Conservation (phyloP, 2,888 invertebrate genomes). For the Drosophila setosimentum region DNA sequence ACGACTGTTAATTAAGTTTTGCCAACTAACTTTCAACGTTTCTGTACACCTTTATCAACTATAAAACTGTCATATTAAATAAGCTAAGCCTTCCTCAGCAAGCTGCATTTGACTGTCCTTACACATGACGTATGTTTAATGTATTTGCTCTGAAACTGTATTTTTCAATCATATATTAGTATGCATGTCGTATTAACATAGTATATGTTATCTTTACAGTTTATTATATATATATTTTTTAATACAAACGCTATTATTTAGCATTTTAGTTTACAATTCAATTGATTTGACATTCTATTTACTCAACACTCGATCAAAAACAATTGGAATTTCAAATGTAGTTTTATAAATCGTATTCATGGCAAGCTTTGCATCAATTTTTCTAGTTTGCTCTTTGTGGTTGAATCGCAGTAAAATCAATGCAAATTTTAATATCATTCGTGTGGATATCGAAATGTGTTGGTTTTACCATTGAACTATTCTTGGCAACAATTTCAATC, state of each 20-base stretch:
- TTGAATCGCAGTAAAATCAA: slow-evolving; percentile 48
- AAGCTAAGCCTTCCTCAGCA: slow-evolving; percentile 39
- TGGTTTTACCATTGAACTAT: slow-evolving; percentile 35
- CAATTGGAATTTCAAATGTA: slow-evolving; percentile 50
- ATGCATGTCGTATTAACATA: background rate
- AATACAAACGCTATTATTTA: slow-evolving; percentile 18
- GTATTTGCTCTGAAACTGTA: background rate
- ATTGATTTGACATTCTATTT: slow-evolving; percentile 58
- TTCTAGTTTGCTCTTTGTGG: slow-evolving; percentile 12
- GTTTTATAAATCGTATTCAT: slow-evolving; percentile 22
- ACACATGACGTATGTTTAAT: slow-evolving; percentile 18
- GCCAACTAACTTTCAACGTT: slow-evolving; percentile 43
- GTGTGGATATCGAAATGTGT: slow-evolving; percentile 46
- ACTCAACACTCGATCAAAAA: slow-evolving; percentile 57
- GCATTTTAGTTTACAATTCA: slow-evolving; percentile 50
- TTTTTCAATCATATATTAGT: slow-evolving; percentile 27
- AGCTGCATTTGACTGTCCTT: background rate
- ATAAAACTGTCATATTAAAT: slow-evolving; percentile 58
- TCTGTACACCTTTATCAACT: slow-evolving; percentile 64
- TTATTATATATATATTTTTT: slow-evolving; percentile 3
- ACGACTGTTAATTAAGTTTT: slow-evolving; percentile 69
- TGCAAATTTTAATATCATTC: slow-evolving; percentile 66
- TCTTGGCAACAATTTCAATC: slow-evolving; percentile 13
- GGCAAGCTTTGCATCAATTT: slow-evolving; percentile 41
- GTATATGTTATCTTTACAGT: slow-evolving; percentile 2